Evolutionary conservation across 1,140 invertebrate genomes (phyloP).

Genomic region (Penaeus japonicus): DNA sequence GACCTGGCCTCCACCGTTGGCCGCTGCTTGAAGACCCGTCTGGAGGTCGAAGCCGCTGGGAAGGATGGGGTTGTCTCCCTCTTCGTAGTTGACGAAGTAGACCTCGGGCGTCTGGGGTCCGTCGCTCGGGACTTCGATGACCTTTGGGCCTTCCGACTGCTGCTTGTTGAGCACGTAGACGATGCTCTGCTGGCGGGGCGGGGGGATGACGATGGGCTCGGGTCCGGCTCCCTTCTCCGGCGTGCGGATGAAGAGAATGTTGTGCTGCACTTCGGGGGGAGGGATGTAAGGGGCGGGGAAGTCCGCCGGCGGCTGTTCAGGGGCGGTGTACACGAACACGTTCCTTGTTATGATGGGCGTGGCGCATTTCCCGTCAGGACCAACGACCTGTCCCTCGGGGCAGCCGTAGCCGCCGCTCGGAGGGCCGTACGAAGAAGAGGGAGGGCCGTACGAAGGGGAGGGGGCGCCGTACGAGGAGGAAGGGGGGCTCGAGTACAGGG

Average conservation of each 20-base stretch:
- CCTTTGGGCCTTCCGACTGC: conserved; percentile 25
- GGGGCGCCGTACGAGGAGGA: too few relatives aligned
- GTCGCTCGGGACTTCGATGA: conserved; percentile 46
- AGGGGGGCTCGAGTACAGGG: too few relatives aligned
- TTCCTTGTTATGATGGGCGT: conserved; percentile 44
- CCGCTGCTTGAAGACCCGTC: conserved; percentile 40
- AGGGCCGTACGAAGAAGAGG: too few relatives aligned
- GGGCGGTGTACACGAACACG: conserved; percentile 49
- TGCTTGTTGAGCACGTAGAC: conserved; percentile 57
- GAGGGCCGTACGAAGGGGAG: too few relatives aligned
- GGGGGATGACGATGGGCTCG: conserved; percentile 51
- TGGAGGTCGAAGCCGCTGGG: conserved; percentile 49
- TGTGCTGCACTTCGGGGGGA: conserved; percentile 47
- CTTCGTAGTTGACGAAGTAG: conserved; percentile 55
- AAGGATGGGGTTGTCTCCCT: conserved; percentile 51
- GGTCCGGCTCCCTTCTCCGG: neutral
- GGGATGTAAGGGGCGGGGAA: conserved; percentile 43
- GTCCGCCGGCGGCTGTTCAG: conserved; percentile 5
- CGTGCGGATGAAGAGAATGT: conserved; percentile 55
- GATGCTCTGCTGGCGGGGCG: conserved; percentile 54
- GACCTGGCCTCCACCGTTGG: conserved; percentile 24
- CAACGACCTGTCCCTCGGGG: conserved; percentile 31
- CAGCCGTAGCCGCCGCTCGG: neutral
- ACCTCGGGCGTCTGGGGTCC: conserved; percentile 47
- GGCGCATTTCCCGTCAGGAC: conserved; percentile 49